These are phyloP conservation scores for Brachyptera putata DNA, from an alignment of 2,888 invertebrate species.

Conservation along the genomic window DNA sequence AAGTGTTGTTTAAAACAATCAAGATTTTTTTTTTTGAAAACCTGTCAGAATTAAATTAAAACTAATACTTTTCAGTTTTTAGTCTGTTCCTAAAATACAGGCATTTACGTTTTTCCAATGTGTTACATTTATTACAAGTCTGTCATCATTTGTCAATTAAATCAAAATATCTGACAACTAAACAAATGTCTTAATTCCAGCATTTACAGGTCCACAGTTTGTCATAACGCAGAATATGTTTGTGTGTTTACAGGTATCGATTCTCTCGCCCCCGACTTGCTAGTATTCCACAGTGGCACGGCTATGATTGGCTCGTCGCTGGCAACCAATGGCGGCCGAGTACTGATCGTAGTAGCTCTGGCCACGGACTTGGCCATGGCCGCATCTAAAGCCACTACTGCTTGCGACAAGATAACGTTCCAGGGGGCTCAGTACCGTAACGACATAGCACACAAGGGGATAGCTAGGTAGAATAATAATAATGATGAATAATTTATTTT, in stretches of 20 bases:
- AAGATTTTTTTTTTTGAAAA: no score
- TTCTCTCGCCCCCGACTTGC: conserved; percentile 39
- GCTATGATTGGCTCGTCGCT: conserved; percentile 48
- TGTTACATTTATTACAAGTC: no score
- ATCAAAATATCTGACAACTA: no score
- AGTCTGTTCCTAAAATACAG: no score
- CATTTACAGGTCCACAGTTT: no score
- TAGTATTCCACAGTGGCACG: conserved; percentile 86
- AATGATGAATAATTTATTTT: conserved; percentile 28
- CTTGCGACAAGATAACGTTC: conserved; percentile 72
- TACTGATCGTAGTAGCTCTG: conserved; percentile 73
- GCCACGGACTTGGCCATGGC: conserved; percentile 66
- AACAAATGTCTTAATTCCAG: no score
- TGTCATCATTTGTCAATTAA: no score
- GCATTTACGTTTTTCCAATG: no score
- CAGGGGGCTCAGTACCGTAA: conserved; percentile 80
- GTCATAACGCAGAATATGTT: no score
- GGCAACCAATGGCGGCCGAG: conserved; percentile 83
- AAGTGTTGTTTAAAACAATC: no score
- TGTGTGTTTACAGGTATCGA: not conserved
- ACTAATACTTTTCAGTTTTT: no score
- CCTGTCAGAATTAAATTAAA: no score
- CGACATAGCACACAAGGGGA: conserved; percentile 87
- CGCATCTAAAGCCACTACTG: conserved; percentile 65
- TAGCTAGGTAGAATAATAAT: conserved; percentile 77